A percentile compares a stretch with the other conserved stretches of the same genome.
Conservation (phyloP, 2,888 invertebrate species). For the Agonum fuliginosum region DNA sequence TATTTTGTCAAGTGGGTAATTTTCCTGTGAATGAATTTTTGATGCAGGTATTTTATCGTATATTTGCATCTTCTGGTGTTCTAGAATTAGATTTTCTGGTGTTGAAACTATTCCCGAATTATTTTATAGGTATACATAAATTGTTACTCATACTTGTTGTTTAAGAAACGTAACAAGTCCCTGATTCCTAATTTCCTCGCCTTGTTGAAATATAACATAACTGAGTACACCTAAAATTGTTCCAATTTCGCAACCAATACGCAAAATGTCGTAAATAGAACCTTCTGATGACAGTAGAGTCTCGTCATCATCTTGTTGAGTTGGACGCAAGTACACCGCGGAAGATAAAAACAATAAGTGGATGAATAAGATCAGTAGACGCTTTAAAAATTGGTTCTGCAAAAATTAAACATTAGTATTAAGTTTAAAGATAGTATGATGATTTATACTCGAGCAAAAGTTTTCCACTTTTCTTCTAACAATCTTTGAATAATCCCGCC, state of each 20-base stretch:
- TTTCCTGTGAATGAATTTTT: no score
- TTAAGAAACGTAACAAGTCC: constrained; percentile 92
- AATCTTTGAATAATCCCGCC: constrained; percentile 98
- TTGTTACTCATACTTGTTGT: constrained; percentile 81
- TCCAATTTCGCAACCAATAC: constrained; percentile 88
- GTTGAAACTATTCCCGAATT: no score
- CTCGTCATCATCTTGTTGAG: constrained; percentile 75
- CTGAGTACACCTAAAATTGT: constrained; percentile 90
- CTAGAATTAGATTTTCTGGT: no score
- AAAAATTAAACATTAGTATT: constrained; percentile 61
- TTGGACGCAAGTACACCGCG: constrained; percentile 94
- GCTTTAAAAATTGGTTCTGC: constrained; percentile 94
- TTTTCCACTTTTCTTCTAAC: constrained; percentile 99
- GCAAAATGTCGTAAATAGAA: constrained; percentile 73
- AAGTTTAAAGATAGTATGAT: neutral
- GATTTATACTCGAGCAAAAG: constrained; percentile 89
- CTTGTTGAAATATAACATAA: constrained; percentile 93
- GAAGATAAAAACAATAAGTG: constrained; percentile 92
- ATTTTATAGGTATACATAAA: constrained; percentile 39
- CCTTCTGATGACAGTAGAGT: constrained; percentile 71
- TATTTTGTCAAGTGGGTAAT: no score
- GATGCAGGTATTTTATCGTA: no score
- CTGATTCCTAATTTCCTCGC: constrained; percentile 95
- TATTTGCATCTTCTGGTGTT: no score
- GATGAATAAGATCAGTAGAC: constrained; percentile 89